Evolutionary conservation across 2,113 vertebrate species (phyloP), one percentile per base, ranked within the genome.

Genomic region (Oryctolagus cuniculus): DNA sequence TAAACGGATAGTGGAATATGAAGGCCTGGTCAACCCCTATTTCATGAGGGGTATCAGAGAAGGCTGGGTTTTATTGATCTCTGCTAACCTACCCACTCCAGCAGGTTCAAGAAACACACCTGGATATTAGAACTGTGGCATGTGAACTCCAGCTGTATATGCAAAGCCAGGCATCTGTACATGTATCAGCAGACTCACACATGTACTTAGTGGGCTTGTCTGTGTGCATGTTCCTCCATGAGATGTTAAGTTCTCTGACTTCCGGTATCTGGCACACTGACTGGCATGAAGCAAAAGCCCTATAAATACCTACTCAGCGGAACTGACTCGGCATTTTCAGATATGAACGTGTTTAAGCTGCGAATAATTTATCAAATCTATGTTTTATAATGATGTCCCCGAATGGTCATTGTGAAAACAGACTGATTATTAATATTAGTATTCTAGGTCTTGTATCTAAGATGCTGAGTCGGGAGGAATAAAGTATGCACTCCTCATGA

Each of bases 321-420:
- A 86, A 44, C 12, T 25, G 69, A 95, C 51, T 55, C 38, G 8
- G 29, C 51, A 19, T 91, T 94, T 67, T 95, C 72, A 91, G 61
- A 63, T 22, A 66, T 4, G 19, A 38, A n/a, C 67, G 17, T 38
- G 4, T 74, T 82, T 88, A 66, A 61, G 22, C 3, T 75, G 29
- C 36, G 74, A 90, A 70, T 38, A 94, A 81, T 38, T 73, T 63
- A 78, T 81, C 80, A 87, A 87, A 70, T n/a, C 19, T 5, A 36
- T 34, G 17, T 31, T 89, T 90, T 85, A 44, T 89, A 79, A n/a
- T 75, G n/a, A 75, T 49, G 61, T n/a, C 53, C 7, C 38, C 92
- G 95, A 94, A 19, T n/a, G 15, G 17, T 55, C n/a, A 83, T 27
- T 25, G 83, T 85, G 53, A 74, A 90, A 82, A 78, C 0, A 70